Percentiles rank a stretch among this genome's conserved stretches.
Evolutionary conservation across 2,888 invertebrate genomes (phyloP).

Genomic region (Pterostichus madidus): DNA sequence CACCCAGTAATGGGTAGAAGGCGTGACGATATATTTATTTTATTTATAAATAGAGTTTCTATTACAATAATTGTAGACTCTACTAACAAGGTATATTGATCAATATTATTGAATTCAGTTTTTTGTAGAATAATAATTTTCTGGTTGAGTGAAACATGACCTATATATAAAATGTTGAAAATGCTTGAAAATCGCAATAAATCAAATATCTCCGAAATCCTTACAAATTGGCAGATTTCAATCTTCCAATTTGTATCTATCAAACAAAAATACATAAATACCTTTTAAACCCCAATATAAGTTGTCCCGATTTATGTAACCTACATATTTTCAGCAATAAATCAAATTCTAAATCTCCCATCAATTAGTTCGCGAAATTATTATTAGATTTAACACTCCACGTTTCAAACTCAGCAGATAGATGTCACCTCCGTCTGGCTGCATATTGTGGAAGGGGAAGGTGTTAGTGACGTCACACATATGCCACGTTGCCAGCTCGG

Average conservation of each 20-base stretch:
- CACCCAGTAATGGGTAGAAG: too few species aligned
- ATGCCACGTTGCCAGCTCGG: not conserved
- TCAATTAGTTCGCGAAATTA: constrained; percentile 21
- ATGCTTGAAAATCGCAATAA: too few species aligned
- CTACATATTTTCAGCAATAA: not conserved
- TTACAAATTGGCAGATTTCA: constrained; percentile 7
- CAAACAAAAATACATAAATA: not conserved
- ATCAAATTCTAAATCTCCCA: not conserved
- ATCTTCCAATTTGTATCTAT: constrained; percentile 15
- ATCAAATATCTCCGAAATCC: not conserved
- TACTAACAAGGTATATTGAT: too few species aligned
- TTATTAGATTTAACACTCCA: constrained; percentile 7
- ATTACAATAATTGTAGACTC: too few species aligned
- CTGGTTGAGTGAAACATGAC: too few species aligned
- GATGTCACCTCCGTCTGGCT: constrained; percentile 18
- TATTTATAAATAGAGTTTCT: too few species aligned
- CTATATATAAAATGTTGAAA: too few species aligned
- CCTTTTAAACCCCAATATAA: not conserved
- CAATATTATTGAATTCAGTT: too few species aligned
- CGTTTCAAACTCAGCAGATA: constrained; percentile 14
- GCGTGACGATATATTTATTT: too few species aligned
- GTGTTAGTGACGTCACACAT: constrained; percentile 49
- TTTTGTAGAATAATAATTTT: too few species aligned
- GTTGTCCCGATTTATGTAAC: not conserved
- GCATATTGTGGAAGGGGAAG: not conserved